Conservation (phyloP, 1,140 invertebrate genomes). For the Drosophila pseudoobscura region DNA sequence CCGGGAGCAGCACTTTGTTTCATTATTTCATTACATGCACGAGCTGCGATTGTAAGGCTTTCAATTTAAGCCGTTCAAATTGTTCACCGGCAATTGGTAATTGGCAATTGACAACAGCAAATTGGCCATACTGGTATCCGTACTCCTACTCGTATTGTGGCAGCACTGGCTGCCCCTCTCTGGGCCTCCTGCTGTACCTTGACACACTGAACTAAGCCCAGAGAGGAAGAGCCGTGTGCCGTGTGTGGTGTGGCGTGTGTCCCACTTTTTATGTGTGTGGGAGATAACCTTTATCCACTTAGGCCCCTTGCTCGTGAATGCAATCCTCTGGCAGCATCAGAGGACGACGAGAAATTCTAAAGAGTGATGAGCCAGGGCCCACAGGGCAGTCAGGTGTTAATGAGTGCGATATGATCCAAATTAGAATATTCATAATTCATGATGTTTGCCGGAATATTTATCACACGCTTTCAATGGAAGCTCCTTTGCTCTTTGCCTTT, state of each 20-base stretch:
- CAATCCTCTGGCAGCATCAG: conserved; percentile 26
- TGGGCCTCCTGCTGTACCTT: conserved; percentile 43
- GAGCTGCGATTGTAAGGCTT: conserved; percentile 75
- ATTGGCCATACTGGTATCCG: conserved; percentile 24
- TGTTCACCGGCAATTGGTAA: conserved; percentile 72
- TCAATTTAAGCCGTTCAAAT: conserved; percentile 74
- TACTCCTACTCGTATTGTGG: conserved; percentile 16
- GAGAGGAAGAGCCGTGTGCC: background rate
- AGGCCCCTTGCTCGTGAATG: conserved; percentile 46
- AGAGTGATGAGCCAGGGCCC: conserved; percentile 27
- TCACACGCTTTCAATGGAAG: conserved; percentile 30
- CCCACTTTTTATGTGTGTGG: conserved; percentile 40
- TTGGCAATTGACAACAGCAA: conserved; percentile 52
- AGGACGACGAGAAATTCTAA: conserved; percentile 44
- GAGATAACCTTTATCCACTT: conserved; percentile 79
- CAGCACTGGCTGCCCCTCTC: background rate
- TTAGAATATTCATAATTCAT: conserved; percentile 78
- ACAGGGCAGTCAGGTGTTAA: conserved; percentile 63
- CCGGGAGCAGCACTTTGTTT: conserved; percentile 53
- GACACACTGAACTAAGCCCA: conserved; percentile 52
- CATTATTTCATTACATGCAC: conserved; percentile 77
- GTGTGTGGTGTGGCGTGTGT: background rate
- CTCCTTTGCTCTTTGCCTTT: conserved; percentile 24
- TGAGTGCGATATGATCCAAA: conserved; percentile 77
- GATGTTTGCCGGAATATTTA: conserved; percentile 47